A percentile compares a stretch with the other conserved stretches of the same genome.
Evolutionary conservation across 2,113 vertebrate species (phyloP).

Genomic region (Podocnemis expansa): DNA sequence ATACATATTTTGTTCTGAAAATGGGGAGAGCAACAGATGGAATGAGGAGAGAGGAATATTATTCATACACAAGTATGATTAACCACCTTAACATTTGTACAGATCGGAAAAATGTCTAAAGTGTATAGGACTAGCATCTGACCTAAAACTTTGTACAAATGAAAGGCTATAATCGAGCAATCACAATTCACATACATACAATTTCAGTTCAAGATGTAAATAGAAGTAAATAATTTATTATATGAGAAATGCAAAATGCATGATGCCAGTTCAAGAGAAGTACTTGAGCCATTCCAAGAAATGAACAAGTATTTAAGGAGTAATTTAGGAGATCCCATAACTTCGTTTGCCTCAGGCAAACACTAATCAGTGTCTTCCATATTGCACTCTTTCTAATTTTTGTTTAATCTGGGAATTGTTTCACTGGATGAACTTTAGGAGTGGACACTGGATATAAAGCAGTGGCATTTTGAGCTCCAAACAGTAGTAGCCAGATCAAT

Average conservation of each 20-base stretch:
- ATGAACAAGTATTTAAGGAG: conserved; percentile 39
- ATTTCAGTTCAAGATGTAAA: conserved; percentile 44
- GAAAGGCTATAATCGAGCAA: not conserved
- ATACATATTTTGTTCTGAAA: not conserved
- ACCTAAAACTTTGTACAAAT: not conserved
- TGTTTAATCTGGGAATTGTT: conserved; percentile 31
- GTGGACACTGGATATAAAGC: conserved; percentile 24
- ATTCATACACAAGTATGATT: not conserved
- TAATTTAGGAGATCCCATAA: not conserved
- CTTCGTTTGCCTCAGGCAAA: conserved; percentile 13
- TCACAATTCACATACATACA: conserved; percentile 13
- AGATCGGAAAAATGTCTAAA: conserved; percentile 18
- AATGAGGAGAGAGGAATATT: not conserved
- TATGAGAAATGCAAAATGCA: conserved; percentile 30
- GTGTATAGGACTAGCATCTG: conserved; percentile 37
- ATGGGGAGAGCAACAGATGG: not conserved
- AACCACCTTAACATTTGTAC: conserved; percentile 46
- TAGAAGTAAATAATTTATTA: conserved; percentile 65
- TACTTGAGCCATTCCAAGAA: conserved; percentile 32
- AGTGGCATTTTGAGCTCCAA: not conserved
- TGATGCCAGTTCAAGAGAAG: not conserved
- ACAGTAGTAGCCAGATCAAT: not conserved
- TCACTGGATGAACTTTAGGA: not conserved
- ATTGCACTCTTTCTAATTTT: not conserved
- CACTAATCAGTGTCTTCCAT: not conserved